A percentile compares a stretch with the other conserved stretches of the same genome.
These are phyloP conservation scores for Xanthia icteritia DNA, from an alignment of 2,888 invertebrate species.

Conservation along the genomic window DNA sequence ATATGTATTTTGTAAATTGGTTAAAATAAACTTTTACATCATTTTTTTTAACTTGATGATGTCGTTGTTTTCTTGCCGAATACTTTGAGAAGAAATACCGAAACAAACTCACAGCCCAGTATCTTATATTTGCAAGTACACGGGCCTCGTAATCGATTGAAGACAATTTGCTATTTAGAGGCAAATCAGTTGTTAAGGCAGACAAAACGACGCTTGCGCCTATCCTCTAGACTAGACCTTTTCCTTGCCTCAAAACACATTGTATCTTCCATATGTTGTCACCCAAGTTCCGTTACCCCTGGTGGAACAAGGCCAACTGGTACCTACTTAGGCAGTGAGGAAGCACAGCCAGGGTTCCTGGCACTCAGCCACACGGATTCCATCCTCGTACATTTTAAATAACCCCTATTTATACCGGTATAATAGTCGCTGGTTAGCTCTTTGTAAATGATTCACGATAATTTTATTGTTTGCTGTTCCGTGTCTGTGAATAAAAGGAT, in stretches of 20 bases:
- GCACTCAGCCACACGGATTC: constrained; percentile 49
- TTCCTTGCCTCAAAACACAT: not conserved
- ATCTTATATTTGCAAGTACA: not conserved
- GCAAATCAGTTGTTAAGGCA: not conserved
- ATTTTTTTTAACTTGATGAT: too few relatives aligned
- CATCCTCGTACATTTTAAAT: constrained; percentile 31
- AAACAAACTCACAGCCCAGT: too few relatives aligned
- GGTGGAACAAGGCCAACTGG: constrained; percentile 40
- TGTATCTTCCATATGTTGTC: constrained; percentile 5
- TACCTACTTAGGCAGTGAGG: constrained; percentile 36
- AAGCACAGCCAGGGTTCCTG: constrained; percentile 49
- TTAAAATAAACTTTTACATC: too few relatives aligned
- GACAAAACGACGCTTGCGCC: not conserved
- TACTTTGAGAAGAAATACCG: too few relatives aligned
- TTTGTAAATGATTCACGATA: constrained; percentile 22
- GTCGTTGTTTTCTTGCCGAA: too few relatives aligned
- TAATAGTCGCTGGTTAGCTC: constrained; percentile 7
- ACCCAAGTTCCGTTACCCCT: not conserved
- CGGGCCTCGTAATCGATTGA: not conserved
- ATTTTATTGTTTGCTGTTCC: constrained; percentile 24
- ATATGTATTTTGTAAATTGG: too few relatives aligned
- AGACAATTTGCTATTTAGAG: too few relatives aligned
- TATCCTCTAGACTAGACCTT: not conserved
- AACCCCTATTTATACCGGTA: constrained; percentile 39
- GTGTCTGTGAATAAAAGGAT: not conserved